Evolutionary conservation across 1,140 invertebrate genomes (phyloP), one percentile per base, ranked within the genome.

Genomic region (Micrasema minimum): DNA sequence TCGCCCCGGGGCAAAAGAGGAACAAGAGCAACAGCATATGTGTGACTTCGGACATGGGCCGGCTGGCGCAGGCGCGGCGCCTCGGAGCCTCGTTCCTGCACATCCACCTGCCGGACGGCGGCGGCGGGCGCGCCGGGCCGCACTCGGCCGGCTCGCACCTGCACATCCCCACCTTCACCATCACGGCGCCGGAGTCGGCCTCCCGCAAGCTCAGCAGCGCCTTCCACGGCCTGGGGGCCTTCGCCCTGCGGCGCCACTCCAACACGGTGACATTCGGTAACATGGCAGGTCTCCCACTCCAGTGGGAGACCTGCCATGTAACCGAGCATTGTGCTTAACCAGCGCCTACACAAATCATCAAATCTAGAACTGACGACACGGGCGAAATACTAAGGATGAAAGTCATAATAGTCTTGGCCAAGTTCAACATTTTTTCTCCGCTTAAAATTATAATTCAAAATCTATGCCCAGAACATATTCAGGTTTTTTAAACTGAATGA

Each of bases 161-260:
- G 72, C 82, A 76, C 78, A 80, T 85, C 77, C 83, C 83, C 11
- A 79, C 78, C 38, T 82, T 85, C 77, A 83, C 82, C 43, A 80
- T 85, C 61, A 85, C 83, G 51, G 82, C 81, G 64, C 82, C 83
- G 6, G 71, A 72, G 22, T 81, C 83, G 61, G 79, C 80, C 0
- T 45, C 67, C 2, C 79, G 83, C 50, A 82, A 83, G 45, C 77
- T 81, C 76, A 84, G 82, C 78, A 81, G 82, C 78, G 82, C 81
- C 46, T 84, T 85, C 69, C 79, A 81, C 41, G 78, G 72, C 11
- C 81, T 84, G 77, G 82, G 81, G 66, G 81, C 81, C 43, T 85
- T 85, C 77, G 82, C 82, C 26, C 81, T 85, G 3, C 82, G 83
- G 23, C 80, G 83, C 38, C 83, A 85, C 77, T 85, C 83, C 74